Evolutionary conservation across 2,113 vertebrate species (phyloP).

Genomic region (Meriones unguiculatus): DNA sequence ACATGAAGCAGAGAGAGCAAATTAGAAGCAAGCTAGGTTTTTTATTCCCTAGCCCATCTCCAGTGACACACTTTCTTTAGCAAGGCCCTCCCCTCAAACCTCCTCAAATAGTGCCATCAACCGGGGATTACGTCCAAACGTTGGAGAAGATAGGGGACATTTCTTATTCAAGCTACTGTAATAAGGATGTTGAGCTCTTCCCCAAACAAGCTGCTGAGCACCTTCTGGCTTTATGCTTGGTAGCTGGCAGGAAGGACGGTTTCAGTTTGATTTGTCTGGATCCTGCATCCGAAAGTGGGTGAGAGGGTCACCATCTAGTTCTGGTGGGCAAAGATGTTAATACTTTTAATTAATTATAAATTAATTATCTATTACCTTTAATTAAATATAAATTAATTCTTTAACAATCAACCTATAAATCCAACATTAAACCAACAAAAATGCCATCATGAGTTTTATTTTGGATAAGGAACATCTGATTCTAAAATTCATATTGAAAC

Average conservation of each 20-base stretch:
- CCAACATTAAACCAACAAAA: neutral
- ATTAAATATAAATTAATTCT: neutral
- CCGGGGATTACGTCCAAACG: no score
- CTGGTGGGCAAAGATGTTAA: neutral
- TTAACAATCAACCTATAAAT: neutral
- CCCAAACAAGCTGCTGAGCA: neutral
- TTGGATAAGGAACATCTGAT: neutral
- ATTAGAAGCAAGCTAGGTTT: neutral
- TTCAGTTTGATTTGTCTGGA: no score
- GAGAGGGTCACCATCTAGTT: neutral
- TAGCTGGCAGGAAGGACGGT: neutral
- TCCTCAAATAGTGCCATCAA: neutral
- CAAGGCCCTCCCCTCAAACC: neutral
- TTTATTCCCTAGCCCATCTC: neutral
- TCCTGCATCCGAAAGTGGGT: neutral
- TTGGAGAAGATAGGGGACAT: no score
- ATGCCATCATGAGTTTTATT: neutral
- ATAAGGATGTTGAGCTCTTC: neutral
- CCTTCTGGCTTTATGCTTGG: neutral
- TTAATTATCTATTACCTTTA: neutral
- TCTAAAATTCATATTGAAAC: neutral
- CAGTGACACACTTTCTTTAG: neutral
- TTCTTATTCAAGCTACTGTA: neutral
- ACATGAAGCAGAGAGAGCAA: neutral
- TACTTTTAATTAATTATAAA: neutral